Base-by-base conservation (phyloP, 2,888 invertebrate species). In the Anoplius nigerrimus region DNA sequence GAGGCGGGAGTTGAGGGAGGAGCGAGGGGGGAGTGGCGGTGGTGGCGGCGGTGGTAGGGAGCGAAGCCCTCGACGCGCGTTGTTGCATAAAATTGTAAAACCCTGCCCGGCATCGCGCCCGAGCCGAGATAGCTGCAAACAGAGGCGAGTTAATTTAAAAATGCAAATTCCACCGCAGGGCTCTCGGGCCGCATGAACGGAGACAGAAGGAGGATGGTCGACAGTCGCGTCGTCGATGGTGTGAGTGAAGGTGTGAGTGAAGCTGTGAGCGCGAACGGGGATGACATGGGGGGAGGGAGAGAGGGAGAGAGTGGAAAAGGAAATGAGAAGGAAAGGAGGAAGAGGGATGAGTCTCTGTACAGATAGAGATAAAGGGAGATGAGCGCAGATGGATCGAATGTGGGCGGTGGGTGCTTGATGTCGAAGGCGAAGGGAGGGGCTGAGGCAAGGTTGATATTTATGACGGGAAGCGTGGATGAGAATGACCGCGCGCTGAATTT, bases 101-200 rank as follows among this genome's bases (percentile, higher is more conserved):
- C 84, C 81, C 82, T 79, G 78, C 62, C 72, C 82, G 72, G 72
- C 72, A 73, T 21, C 76, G 69, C 74, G 69, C 62, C 72, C 16
- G 71, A 59, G 70, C 71, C 75, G 71, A 85, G 88, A 86, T 87
- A 86, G 87, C 87, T 85, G 86, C 88, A 87, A 87, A 87, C 87
- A 87, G 85, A 84, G 84, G 83, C 85, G 86, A 86, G 88, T 88
- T 88, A 88, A 88, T 88, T 88, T 88, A 87, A 88, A 88, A 88
- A 88, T 88, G 88, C 88, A 88, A 88, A 88, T 88, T 87, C 80
- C 78, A 78, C 81, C 82, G 77, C 82, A 74, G 80, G 75, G 74
- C 65, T 74, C 63, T 59, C 63, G 66, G 69, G 57, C 59, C 62
- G 71, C 66, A 55, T 57, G 55, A 62, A 62, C 51, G 51, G 60